Percentiles rank a stretch among this genome's conserved stretches.
Conservation (phyloP, 1,140 invertebrate species). For the Drosophila pallidifrons region DNA sequence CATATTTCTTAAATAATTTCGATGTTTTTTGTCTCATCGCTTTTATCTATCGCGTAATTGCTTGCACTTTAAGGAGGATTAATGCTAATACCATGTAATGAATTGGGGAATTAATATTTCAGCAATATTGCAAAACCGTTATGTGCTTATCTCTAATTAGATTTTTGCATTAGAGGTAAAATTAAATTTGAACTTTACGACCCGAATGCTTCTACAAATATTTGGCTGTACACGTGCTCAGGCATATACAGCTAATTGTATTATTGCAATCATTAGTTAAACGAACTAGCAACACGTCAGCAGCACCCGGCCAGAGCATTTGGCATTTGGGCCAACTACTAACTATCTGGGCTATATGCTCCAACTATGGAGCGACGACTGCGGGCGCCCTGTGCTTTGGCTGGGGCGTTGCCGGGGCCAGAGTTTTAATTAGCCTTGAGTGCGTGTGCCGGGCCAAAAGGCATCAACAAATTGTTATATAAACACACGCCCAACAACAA, state of each 20-base stretch:
- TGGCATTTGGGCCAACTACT: constrained; percentile 60
- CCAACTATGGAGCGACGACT: not conserved
- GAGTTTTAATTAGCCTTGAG: constrained; percentile 80
- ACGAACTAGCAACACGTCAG: constrained; percentile 64
- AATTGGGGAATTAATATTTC: not conserved
- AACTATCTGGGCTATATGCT: constrained; percentile 32
- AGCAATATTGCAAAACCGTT: not conserved
- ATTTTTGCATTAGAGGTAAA: too few relatives aligned
- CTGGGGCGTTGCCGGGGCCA: constrained; percentile 64
- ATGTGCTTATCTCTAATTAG: too few relatives aligned
- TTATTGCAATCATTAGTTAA: constrained; percentile 34
- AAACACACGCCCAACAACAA: constrained; percentile 75
- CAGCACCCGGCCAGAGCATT: constrained; percentile 19
- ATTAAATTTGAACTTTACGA: too few relatives aligned
- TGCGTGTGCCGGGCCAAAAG: constrained; percentile 71
- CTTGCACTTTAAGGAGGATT: not conserved
- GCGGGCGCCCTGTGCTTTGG: constrained; percentile 2
- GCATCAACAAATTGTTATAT: constrained; percentile 79
- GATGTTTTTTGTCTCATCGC: too few relatives aligned
- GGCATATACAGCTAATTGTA: not conserved
- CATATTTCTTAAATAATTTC: too few relatives aligned
- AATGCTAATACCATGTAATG: not conserved
- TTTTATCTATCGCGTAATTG: not conserved
- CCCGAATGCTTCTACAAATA: too few relatives aligned
- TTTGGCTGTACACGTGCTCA: too few relatives aligned